phyloP scores from a whole-genome alignment of 2,113 vertebrate species.

The Prunella himalayana region DNA sequence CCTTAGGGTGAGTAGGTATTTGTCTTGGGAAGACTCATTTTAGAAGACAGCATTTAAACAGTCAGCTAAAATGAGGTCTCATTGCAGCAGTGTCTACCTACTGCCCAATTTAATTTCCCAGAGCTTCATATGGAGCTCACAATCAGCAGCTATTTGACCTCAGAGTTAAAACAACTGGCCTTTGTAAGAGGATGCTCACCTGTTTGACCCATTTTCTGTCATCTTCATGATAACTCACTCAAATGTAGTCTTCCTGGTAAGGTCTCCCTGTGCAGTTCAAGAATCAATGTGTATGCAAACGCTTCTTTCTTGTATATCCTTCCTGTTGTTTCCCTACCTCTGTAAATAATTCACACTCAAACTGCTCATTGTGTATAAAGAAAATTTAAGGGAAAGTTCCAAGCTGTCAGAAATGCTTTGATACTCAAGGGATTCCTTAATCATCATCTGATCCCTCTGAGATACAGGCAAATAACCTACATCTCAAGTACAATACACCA shows the following conservation, averaged over 20 bases:
- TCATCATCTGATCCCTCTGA: not conserved
- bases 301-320: not conserved
- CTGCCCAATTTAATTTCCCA: not conserved
- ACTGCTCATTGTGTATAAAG: not conserved
- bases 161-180: not conserved
- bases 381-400: not conserved
- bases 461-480: conserved; percentile 22
- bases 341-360: conserved; percentile 11
- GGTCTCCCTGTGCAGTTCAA: not conserved
- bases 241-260: not conserved
- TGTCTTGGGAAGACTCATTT: not conserved
- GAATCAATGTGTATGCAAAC: not conserved
- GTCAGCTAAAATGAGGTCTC: not conserved
- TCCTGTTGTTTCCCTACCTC: not conserved
- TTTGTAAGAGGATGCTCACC: not conserved
- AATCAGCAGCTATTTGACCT: not conserved
- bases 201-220: not conserved
- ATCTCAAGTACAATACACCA: not conserved
- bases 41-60: not conserved
- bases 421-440: conserved; percentile 19
- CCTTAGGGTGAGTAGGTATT: not conserved
- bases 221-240: not conserved
- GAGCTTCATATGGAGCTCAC: not conserved
- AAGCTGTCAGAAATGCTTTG: not conserved
- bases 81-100: not conserved